Evolutionary conservation across 2,888 invertebrate genomes (phyloP), one percentile per base, ranked within the genome.

Genomic region (Ophraella communa): DNA sequence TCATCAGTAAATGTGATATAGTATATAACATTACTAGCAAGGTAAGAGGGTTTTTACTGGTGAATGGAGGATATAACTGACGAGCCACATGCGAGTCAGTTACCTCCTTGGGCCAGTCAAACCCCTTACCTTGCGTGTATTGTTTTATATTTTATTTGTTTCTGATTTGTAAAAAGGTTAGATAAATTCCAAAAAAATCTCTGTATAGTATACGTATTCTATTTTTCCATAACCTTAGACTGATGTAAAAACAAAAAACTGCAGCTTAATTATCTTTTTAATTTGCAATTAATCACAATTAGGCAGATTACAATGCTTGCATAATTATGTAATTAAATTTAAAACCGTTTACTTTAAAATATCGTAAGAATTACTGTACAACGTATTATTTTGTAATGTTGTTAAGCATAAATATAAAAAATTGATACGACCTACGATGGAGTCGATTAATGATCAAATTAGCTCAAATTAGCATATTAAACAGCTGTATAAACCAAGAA

Each of bases 391-490:
- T 52, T 53, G 44, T 51, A 39, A 51, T 51, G 44, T 52, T 30
- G 60, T 53, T 60, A 44, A 60, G 53, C 52, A 60, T 49, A 59
- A 42, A 60, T 27, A 27, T 60, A 44, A 60, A 44, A 44, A 60
- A 52, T 44, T 42, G 44, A 20, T 35, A 10, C 18, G 24, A 27
- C n/a, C n/a, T n/a, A n/a, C 42, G 52, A 17, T 44, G 44, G 8
- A 60, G 30, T 60, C 60, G 60, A 65, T 65, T 65, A 65, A 65
- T 65, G 65, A 52, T 44, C n/a, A n/a, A n/a, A n/a, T n/a, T n/a
- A n/a, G 52, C 59, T 65, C 65, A 65, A 65, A 65, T 61, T 65
- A 65, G 44, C 61, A 65, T 65, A 52, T 61, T 45, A 56, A 65
- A 61, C 65, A 65, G 65, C 65, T 65, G 65, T 61, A 56, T 35